A percentile compares a stretch with the other conserved stretches of the same genome.
These are phyloP conservation scores for Cerastis rubricosa DNA, from an alignment of 2,888 invertebrate species.

Conservation along the genomic window DNA sequence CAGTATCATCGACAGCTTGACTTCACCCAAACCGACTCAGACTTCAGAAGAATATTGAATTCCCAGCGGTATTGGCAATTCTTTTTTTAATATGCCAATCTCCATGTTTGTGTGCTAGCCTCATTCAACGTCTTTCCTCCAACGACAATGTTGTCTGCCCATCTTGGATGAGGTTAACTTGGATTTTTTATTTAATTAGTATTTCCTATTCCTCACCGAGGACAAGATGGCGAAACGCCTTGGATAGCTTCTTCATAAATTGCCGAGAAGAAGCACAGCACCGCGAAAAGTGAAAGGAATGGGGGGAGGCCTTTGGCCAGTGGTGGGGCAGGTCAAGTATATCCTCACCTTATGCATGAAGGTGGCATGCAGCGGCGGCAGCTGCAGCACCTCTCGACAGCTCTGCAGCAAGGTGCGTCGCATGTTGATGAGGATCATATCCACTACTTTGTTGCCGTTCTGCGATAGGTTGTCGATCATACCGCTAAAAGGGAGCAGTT, in stretches of 20 bases:
- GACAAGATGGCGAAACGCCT: neutral
- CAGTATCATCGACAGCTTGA: neutral
- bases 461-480: slow-evolving; percentile 78
- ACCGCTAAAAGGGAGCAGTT: slow-evolving; percentile 68
- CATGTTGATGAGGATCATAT: slow-evolving; percentile 87
- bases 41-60: no score
- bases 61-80: neutral
- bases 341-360: slow-evolving; percentile 86
- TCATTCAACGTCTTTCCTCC: neutral
- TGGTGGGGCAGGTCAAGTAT: neutral
- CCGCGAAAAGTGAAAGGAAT: neutral
- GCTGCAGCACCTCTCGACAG: slow-evolving; percentile 81
- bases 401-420: slow-evolving; percentile 86
- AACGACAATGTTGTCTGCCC: neutral
- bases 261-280: neutral
- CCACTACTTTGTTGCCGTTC: slow-evolving; percentile 85
- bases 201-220: neutral
- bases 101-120: neutral
- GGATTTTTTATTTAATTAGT: neutral
- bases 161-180: neutral
- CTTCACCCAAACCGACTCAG: neutral
- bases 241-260: neutral
- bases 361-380: slow-evolving; percentile 86
- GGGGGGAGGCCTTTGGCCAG: neutral
- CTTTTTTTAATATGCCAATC: neutral